phyloP scores from a whole-genome alignment of 1,140 invertebrate species.

The Drosophila athabasca region DNA sequence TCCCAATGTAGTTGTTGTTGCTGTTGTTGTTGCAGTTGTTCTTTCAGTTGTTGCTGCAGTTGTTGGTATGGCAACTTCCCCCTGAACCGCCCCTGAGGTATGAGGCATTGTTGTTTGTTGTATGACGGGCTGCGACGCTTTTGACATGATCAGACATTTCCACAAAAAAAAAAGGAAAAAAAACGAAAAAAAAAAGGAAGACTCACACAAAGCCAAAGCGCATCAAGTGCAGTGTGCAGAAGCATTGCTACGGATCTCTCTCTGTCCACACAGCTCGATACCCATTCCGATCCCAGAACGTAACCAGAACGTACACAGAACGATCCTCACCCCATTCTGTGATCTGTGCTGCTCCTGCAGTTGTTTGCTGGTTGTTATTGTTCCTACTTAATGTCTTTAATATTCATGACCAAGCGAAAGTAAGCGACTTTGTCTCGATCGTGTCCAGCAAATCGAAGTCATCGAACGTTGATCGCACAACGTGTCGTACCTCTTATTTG shows the following conservation, averaged over 20 bases:
- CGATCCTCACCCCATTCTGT: no score
- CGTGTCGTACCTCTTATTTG: constrained; percentile 28
- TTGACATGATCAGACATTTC: constrained; percentile 78
- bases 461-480: constrained; percentile 45
- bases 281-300: constrained; percentile 5
- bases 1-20: constrained; percentile 2
- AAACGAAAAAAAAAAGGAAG: background rate
- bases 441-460: constrained; percentile 75
- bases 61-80: background rate
- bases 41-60: background rate
- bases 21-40: no score
- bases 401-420: constrained; percentile 82
- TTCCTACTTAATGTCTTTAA: constrained; percentile 82
- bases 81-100: constrained; percentile 1
- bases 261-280: background rate
- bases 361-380: constrained; percentile 58
- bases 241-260: constrained; percentile 10
- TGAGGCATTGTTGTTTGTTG: constrained; percentile 38
- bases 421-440: constrained; percentile 81
- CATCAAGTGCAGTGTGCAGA: constrained; percentile 58
- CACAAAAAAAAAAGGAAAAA: constrained; percentile 43
- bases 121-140: constrained; percentile 55
- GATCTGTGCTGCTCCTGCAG: constrained; percentile 22
- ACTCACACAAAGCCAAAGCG: constrained; percentile 62
- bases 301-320: constrained; percentile 23